These are phyloP conservation scores for Knipowitschia caucasica DNA, from an alignment of 2,797 vertebrate species.

Conservation along the genomic window DNA sequence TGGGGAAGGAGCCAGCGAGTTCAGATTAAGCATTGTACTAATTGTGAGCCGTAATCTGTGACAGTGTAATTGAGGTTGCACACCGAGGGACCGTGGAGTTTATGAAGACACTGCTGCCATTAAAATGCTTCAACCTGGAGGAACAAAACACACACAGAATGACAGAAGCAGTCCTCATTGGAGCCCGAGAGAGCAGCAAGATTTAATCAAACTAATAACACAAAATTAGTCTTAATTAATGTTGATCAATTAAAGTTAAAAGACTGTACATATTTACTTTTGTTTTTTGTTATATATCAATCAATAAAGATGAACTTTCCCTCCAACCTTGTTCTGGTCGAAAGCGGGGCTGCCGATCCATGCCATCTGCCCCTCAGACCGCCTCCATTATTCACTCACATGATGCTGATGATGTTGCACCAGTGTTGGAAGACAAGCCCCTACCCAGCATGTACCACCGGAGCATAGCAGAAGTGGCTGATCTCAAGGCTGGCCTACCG, in stretches of 20 bases:
- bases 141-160: constrained; percentile 43
- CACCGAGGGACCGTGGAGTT: constrained; percentile 61
- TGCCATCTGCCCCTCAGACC: too few relatives aligned
- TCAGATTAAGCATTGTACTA: constrained; percentile 71
- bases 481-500: too few relatives aligned
- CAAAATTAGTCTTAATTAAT: constrained; percentile 3
- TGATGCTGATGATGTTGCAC: too few relatives aligned
- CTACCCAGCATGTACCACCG: too few relatives aligned
- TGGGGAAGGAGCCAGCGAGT: constrained; percentile 43
- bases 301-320: too few relatives aligned
- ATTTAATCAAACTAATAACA: constrained; percentile 4
- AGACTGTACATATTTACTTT: neutral
- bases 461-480: too few relatives aligned
- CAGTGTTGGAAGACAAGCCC: too few relatives aligned
- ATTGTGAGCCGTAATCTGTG: constrained; percentile 73
- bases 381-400: too few relatives aligned
- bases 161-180: constrained; percentile 32
- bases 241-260: constrained; percentile 3
- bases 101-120: constrained; percentile 47
- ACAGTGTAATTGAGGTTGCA: constrained; percentile 76
- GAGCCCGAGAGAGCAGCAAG: constrained; percentile 33
- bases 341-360: too few relatives aligned
- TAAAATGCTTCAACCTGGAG: constrained; percentile 53
- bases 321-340: too few relatives aligned
- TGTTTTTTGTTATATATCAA: neutral